Percentiles rank a stretch among this genome's conserved stretches.
Evolutionary conservation across 2,113 vertebrate species (phyloP).

Genomic region (Epinephelus lanceolatus): DNA sequence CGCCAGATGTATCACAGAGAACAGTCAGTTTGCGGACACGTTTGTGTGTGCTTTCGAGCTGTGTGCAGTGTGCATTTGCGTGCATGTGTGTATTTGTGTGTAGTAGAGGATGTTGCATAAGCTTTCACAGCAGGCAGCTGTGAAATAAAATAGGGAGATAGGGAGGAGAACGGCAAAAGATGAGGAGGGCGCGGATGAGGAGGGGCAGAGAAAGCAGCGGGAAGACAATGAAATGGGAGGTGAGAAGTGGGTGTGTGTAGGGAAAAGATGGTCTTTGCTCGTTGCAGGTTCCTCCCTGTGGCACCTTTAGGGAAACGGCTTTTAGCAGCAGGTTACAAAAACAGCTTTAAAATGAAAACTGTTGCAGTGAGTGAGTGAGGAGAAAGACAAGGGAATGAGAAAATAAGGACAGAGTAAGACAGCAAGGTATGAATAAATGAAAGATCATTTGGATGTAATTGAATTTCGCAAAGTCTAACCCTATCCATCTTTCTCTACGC

Average conservation of each 20-base stretch:
- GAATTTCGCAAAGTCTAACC: not conserved
- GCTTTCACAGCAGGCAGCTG: conserved; percentile 56
- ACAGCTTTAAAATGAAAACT: conserved; percentile 35
- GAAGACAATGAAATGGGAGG: conserved; percentile 46
- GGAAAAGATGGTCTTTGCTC: conserved; percentile 25
- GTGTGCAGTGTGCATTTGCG: not conserved
- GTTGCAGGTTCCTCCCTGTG: conserved; percentile 45
- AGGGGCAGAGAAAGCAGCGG: conserved; percentile 35
- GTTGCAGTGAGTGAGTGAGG: conserved; percentile 17
- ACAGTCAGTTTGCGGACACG: conserved; percentile 11
- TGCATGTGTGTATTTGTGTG: not conserved
- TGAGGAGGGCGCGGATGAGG: conserved; percentile 26
- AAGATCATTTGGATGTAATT: not conserved
- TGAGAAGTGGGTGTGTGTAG: conserved; percentile 19
- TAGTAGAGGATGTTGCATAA: conserved; percentile 40
- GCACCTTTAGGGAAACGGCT: conserved; percentile 34
- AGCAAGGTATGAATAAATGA: not conserved
- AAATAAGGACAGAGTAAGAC: not conserved
- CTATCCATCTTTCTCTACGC: not conserved
- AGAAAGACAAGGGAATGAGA: not conserved
- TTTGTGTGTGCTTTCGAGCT: not conserved
- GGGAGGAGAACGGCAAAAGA: conserved; percentile 31
- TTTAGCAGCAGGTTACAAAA: conserved; percentile 39
- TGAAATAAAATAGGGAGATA: conserved; percentile 53
- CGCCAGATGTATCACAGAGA: conserved; percentile 13